Base-by-base conservation (phyloP, 2,113 vertebrate species). In the Corapipo altera region DNA sequence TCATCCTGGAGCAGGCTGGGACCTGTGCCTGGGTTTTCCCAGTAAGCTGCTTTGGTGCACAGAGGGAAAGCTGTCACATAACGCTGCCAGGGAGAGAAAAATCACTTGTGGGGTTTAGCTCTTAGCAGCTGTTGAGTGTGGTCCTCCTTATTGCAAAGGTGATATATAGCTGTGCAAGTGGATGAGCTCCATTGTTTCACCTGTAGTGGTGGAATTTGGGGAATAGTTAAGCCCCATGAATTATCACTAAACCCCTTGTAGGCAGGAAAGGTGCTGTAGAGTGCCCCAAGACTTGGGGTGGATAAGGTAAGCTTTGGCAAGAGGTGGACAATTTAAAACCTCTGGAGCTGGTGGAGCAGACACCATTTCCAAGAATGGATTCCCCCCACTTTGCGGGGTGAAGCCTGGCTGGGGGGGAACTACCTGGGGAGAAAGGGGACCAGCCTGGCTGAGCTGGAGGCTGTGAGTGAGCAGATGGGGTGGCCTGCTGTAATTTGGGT, bases 201-300 rank as follows among this genome's bases (percentile, higher is more conserved):
- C 37, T 35, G 23, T 4, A 7, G 22, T 37, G 54, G 37, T 88
- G 35, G 39, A 65, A 46, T 72, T 2, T 88, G 67, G 87, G 48
- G 35, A 55, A 15, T 16, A 65, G 6, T 35, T 77, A 66, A 87
- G 8, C 14, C 32, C 27, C 1, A 5, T 64, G 74, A 62, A 74
- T 65, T 1, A 14, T 9, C 77, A 49, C 35, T 67, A 37, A 75
- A 37, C 17, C 16, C 13, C 17, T 55, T 28, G 20, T 11, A 39
- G 33, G 49, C 35, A 39, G 72, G 35, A 51, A 77, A 57, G 80
- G 6, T 55, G 43, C 71, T 39, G 37, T 44, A 5, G 28, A 15
- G 43, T 0, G 0, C n/a, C 35, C 39, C 5, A 5, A 12, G 61
- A 16, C 35, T 59, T 58, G 19, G 27, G 35, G 19, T 64, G 15